phyloP scores from a whole-genome alignment of 1,140 invertebrate species.

The Tetranychus urticae region DNA sequence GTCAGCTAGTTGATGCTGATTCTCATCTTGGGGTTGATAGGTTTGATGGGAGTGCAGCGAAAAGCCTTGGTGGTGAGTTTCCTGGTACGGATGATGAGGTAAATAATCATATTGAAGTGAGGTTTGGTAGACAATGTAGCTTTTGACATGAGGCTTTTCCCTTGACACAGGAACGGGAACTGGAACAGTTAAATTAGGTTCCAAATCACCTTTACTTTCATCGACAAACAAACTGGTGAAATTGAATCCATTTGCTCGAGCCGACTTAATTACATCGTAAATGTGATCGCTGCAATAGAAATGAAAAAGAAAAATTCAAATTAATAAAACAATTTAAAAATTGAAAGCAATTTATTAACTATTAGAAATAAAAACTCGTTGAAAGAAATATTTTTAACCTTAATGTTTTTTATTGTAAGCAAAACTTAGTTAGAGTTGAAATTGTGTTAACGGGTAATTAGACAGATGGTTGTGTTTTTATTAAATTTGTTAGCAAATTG shows the following conservation, averaged over 20 bases:
- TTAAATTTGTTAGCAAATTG: too few relatives aligned
- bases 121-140: constrained; percentile 13
- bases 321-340: not conserved
- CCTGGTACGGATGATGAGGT: not conserved
- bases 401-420: too few relatives aligned
- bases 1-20: not conserved
- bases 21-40: not conserved
- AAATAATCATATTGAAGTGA: constrained; percentile 11
- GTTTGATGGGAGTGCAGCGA: not conserved
- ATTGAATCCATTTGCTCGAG: constrained; percentile 13
- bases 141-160: not conserved
- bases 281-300: constrained; percentile 11
- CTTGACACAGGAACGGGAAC: not conserved
- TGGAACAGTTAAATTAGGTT: constrained; percentile 9
- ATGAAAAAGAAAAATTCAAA: not conserved
- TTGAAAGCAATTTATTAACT: not conserved
- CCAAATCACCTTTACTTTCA: constrained; percentile 13
- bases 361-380: too few relatives aligned
- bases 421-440: too few relatives aligned
- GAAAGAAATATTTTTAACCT: too few relatives aligned
- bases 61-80: not conserved
- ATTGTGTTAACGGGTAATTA: too few relatives aligned
- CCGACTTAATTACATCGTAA: constrained; percentile 9
- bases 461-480: too few relatives aligned
- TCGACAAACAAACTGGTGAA: constrained; percentile 14